Evolutionary conservation across 2,113 vertebrate species (phyloP).

Genomic region (Loxodonta africana): DNA sequence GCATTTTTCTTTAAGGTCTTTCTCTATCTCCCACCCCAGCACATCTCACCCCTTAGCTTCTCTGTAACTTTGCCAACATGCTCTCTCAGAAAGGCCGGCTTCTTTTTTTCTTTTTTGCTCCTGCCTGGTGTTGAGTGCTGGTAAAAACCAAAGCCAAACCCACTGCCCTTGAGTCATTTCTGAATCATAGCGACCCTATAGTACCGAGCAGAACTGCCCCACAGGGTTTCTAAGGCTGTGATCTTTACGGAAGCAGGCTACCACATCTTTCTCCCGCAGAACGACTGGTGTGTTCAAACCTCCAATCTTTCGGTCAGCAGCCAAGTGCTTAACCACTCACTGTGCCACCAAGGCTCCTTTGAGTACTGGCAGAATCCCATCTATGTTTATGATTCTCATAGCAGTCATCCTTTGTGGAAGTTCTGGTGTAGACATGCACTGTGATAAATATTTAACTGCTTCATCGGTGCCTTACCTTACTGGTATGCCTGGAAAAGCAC

Average conservation of each 20-base stretch:
- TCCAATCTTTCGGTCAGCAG: background rate
- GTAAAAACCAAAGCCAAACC: background rate
- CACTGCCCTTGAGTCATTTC: background rate
- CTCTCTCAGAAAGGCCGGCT: background rate
- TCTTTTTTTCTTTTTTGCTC: background rate
- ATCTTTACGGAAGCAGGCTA: background rate
- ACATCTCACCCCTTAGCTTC: background rate
- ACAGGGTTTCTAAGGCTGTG: background rate
- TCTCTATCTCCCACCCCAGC: background rate
- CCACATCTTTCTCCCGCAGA: background rate
- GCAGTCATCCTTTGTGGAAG: background rate
- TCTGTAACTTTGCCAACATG: background rate
- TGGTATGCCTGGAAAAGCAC: background rate
- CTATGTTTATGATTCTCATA: background rate
- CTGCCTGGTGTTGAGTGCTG: background rate
- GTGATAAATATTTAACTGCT: slow-evolving; percentile 1
- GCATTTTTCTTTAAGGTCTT: slow-evolving; percentile 7
- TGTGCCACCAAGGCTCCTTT: background rate
- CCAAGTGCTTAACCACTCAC: background rate
- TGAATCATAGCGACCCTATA: background rate
- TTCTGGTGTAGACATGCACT: background rate
- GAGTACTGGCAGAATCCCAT: background rate
- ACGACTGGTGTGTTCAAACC: background rate
- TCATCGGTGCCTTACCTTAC: slow-evolving; percentile 30
- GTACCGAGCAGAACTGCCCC: background rate